phyloP scores from a whole-genome alignment of 2,113 vertebrate genomes.

The Apus apus region DNA sequence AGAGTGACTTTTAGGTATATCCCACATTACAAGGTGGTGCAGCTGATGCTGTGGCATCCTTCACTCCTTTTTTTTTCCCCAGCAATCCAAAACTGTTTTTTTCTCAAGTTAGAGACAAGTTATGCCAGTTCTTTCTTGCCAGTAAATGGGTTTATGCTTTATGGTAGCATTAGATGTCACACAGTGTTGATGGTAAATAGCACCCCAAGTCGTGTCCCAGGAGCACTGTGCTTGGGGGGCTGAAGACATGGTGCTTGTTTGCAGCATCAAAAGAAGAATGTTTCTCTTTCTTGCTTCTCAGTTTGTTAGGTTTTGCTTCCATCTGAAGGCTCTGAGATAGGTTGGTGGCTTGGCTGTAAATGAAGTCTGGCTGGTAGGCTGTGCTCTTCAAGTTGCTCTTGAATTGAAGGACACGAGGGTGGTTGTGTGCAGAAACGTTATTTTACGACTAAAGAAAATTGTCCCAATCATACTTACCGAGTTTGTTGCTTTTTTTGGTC shows the following conservation, averaged over 20 bases:
- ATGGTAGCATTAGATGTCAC: neutral
- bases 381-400: neutral
- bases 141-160: neutral
- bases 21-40: neutral
- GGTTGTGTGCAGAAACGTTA: conserved; percentile 1
- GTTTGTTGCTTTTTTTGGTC: conserved; percentile 44
- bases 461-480: neutral
- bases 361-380: neutral
- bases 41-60: neutral
- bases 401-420: neutral
- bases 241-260: neutral
- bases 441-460: conserved; percentile 47
- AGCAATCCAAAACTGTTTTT: neutral
- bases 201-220: neutral
- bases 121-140: neutral
- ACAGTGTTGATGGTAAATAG: neutral
- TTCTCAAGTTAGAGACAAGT: neutral
- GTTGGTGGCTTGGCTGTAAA: neutral
- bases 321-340: neutral
- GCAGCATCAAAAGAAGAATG: neutral
- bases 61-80: neutral
- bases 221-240: neutral
- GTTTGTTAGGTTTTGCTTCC: neutral
- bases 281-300: neutral
- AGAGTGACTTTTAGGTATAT: neutral